Evolutionary conservation across 2,797 vertebrate species (phyloP).

Genomic region (Miichthys miiuy): DNA sequence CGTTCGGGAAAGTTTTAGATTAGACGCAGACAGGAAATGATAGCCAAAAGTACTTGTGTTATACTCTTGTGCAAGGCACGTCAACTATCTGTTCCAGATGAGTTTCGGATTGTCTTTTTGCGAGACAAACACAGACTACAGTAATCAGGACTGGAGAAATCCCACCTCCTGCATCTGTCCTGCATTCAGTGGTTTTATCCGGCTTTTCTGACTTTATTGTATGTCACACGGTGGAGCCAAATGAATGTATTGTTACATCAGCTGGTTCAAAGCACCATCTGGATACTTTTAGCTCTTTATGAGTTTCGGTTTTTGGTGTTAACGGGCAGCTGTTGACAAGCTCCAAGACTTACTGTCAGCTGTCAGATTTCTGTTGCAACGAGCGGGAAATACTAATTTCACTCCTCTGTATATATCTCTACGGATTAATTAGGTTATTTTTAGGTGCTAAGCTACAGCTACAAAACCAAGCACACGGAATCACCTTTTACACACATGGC

Average conservation of each 20-base stretch:
- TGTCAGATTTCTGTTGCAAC: conserved; percentile 39
- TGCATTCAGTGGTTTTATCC: neutral
- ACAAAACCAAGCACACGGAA: conserved; percentile 4
- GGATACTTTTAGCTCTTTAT: conserved; percentile 25
- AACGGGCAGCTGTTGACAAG: conserved; percentile 47
- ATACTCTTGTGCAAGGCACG: neutral
- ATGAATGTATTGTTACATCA: conserved; percentile 12
- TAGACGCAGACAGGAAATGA: neutral
- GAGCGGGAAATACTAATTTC: conserved; percentile 8
- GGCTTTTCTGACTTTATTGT: neutral
- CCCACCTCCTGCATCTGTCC: conserved; percentile 12
- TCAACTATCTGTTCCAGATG: neutral
- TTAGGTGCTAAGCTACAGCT: neutral
- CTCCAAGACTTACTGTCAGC: conserved; percentile 32
- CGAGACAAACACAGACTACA: neutral
- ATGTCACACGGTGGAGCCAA: neutral
- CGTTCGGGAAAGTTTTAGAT: conserved; percentile 5
- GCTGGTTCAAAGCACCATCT: conserved; percentile 26
- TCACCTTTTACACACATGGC: neutral
- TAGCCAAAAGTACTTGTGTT: neutral
- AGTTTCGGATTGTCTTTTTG: neutral
- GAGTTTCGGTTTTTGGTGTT: conserved; percentile 17
- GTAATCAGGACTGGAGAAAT: neutral
- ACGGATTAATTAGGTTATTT: conserved; percentile 14
- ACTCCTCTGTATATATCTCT: conserved; percentile 8